Percentiles rank a stretch among this genome's conserved stretches.
phyloP scores from a whole-genome alignment of 1,140 invertebrate species.

The Bactericera cockerelli region DNA sequence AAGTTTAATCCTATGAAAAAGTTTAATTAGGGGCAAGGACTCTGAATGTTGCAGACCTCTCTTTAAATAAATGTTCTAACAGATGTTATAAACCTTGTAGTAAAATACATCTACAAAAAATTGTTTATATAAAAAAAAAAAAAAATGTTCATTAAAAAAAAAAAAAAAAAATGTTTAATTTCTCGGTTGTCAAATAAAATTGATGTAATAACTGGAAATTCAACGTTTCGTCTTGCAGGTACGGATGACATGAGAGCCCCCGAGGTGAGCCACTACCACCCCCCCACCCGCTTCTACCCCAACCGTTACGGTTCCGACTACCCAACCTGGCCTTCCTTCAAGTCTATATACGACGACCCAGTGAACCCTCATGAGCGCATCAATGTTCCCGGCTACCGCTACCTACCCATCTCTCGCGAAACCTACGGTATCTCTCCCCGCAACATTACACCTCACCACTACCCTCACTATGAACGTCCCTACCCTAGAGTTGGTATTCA shows the following conservation, averaged over 20 bases:
- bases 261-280: constrained; percentile 47
- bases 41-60: no score
- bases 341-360: constrained; percentile 73
- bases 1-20: no score
- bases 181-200: no score
- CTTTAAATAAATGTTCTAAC: no score
- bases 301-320: constrained; percentile 34
- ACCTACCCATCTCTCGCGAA: constrained; percentile 70
- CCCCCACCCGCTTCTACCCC: constrained; percentile 49
- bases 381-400: constrained; percentile 69
- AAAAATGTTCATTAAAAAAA: no score
- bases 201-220: no score
- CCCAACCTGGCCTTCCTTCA: constrained; percentile 51
- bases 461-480: constrained; percentile 45
- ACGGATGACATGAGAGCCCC: constrained; percentile 78
- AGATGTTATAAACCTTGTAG: no score
- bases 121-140: no score
- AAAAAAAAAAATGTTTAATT: no score
- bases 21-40: no score
- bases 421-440: constrained; percentile 74
- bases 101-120: no score
- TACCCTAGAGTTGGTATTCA: constrained; percentile 41
- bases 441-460: constrained; percentile 70
- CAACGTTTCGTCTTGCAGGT: constrained; percentile 35
- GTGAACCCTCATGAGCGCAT: constrained; percentile 60